Conservation (phyloP, 2,797 vertebrate species). For the Sebastiscus albofasciatus region DNA sequence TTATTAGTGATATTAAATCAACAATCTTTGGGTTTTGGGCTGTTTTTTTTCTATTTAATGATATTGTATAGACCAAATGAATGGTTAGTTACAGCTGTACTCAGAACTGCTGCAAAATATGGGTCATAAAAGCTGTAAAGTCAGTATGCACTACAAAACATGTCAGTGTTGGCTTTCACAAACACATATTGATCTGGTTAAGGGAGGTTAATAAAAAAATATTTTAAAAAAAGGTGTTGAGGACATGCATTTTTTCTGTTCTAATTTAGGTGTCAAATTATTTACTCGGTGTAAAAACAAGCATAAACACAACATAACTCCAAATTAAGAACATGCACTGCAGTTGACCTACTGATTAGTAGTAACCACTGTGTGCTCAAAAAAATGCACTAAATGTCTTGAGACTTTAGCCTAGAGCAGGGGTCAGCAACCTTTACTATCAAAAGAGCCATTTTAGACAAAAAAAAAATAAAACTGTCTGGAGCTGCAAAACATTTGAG, state of each 20-base stretch:
- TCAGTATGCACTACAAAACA: not conserved
- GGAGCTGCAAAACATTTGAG: no score
- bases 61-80: not conserved
- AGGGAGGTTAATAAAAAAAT: not conserved
- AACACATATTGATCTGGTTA: not conserved
- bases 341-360: not conserved
- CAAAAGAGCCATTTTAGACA: no score
- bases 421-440: no score
- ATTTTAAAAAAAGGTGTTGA: not conserved
- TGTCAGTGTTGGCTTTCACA: not conserved
- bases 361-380: not conserved
- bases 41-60: not conserved
- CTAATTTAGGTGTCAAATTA: not conserved
- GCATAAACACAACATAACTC: not conserved
- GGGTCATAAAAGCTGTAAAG: not conserved
- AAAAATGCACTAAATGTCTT: not conserved
- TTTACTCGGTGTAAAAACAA: conserved; percentile 16
- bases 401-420: not conserved
- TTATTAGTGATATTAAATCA: not conserved
- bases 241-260: not conserved
- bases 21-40: not conserved
- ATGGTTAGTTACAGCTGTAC: not conserved
- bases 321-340: not conserved
- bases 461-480: no score
- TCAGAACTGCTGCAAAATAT: not conserved